Evolutionary conservation across 2,797 vertebrate genomes (phyloP).

Genomic region (Argya squamiceps): DNA sequence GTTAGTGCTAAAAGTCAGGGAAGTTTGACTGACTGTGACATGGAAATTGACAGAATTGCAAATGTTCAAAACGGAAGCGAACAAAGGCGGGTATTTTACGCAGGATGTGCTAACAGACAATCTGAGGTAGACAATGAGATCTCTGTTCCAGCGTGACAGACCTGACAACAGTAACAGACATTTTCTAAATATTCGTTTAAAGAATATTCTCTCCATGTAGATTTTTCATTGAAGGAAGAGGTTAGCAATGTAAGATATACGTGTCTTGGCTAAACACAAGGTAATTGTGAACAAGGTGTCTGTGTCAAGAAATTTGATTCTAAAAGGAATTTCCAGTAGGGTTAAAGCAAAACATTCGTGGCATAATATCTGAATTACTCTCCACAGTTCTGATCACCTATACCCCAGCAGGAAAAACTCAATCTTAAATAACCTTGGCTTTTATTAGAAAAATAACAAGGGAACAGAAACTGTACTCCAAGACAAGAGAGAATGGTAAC

Average conservation of each 20-base stretch:
- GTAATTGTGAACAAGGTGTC: neutral
- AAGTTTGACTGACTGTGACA: slow-evolving; percentile 1
- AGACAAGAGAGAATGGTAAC: neutral
- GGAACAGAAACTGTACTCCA: neutral
- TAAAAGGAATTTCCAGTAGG: neutral
- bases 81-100: neutral
- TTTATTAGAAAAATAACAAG: neutral
- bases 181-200: neutral
- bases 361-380: neutral
- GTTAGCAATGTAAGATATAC: neutral
- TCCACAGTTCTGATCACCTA: neutral
- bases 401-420: neutral
- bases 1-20: neutral
- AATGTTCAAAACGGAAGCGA: neutral
- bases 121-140: neutral
- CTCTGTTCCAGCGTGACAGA: neutral
- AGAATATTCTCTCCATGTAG: neutral
- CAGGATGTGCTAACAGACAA: neutral
- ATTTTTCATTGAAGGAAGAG: neutral
- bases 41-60: neutral
- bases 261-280: neutral
- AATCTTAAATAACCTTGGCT: neutral
- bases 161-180: neutral
- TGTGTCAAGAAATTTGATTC: neutral
- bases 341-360: neutral